Percentiles rank a stretch among this genome's conserved stretches.
Evolutionary conservation across 2,797 vertebrate genomes (phyloP).

Genomic region (Coilia nasus): DNA sequence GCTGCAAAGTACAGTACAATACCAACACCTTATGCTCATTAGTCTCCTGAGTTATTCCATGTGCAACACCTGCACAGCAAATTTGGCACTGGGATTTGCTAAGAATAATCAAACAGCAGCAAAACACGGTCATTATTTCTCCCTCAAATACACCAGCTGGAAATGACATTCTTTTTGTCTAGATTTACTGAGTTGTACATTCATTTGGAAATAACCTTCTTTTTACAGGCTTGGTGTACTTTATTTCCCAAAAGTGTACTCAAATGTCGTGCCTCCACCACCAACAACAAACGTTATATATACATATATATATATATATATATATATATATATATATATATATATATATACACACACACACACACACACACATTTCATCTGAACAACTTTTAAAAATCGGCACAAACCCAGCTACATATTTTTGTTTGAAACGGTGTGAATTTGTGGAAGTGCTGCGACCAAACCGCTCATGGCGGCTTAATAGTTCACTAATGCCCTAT

Average conservation of each 20-base stretch:
- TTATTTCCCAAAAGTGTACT: slow-evolving; percentile 77
- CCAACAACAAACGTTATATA: slow-evolving; percentile 71
- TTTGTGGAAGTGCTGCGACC: slow-evolving; percentile 37
- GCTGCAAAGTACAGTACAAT: slow-evolving; percentile 74
- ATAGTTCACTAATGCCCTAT: slow-evolving; percentile 50
- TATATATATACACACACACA: slow-evolving; percentile 69
- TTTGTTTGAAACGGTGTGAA: background rate
- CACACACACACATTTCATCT: slow-evolving; percentile 17
- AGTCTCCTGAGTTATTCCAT: slow-evolving; percentile 81
- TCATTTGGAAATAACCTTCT: slow-evolving; percentile 84
- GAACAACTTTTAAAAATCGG: background rate
- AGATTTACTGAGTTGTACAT: slow-evolving; percentile 77
- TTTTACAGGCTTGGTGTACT: slow-evolving; percentile 81
- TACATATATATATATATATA: slow-evolving; percentile 71
- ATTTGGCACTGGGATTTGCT: slow-evolving; percentile 84
- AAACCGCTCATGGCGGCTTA: slow-evolving; percentile 41
- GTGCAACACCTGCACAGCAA: slow-evolving; percentile 86
- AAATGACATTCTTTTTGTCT: slow-evolving; percentile 56
- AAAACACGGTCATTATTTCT: slow-evolving; percentile 86
- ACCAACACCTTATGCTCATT: slow-evolving; percentile 82
- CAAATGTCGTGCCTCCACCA: slow-evolving; percentile 61
- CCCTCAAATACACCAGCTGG: slow-evolving; percentile 71
- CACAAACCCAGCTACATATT: background rate
- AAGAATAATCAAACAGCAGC: slow-evolving; percentile 83
- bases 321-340: slow-evolving; percentile 71